Evolutionary conservation across 2,888 invertebrate genomes (phyloP), one percentile per base, ranked within the genome.

Genomic region (Prosapia bicincta): DNA sequence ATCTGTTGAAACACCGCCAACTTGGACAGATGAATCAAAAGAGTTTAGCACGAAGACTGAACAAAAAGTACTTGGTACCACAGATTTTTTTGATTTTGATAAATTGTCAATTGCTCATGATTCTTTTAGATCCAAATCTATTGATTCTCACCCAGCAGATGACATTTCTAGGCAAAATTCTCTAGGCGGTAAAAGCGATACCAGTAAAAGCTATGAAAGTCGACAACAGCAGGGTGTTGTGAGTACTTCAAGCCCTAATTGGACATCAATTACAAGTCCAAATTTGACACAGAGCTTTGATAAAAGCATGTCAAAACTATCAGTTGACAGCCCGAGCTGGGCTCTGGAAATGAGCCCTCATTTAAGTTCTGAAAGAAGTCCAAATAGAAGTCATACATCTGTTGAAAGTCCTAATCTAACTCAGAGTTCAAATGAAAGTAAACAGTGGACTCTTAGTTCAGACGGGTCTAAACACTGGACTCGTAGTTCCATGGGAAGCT

Each of bases 401-500:
- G 76, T 76, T 26, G 78, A 80, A 74, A 79, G 79, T 28, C 80
- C 80, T 15, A 71, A 71, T 69, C 72, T 77, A 65, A 79, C 76
- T 1, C 69, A 69, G 9, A 74, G 78, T 66, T 79, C 79, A 9
- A 79, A 77, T 30, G 78, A 76, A 2, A 76, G 77, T 26, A 77
- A 74, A 23, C 71, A 76, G 10, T 78, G 78, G 26, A 76, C 74
- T 9, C 38, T 66, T 10, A 69, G 73, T 43, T 77, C 77, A 2
- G 69, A 69, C 25, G 74, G 73, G 28, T 69, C 65, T 28, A 77
- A 77, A 43, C 73, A 72, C 24, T 77, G 77, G 75, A 79, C 78
- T n/a, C 79, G 77, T 30, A 79, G 79, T 72, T 79, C 79, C 6
- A 78, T 78, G n/a, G 79, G 78, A 24, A 78, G 79, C 66, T 79